These are phyloP conservation scores for Monochamus saltuarius DNA, from an alignment of 1,140 invertebrate species.

Conservation along the genomic window DNA sequence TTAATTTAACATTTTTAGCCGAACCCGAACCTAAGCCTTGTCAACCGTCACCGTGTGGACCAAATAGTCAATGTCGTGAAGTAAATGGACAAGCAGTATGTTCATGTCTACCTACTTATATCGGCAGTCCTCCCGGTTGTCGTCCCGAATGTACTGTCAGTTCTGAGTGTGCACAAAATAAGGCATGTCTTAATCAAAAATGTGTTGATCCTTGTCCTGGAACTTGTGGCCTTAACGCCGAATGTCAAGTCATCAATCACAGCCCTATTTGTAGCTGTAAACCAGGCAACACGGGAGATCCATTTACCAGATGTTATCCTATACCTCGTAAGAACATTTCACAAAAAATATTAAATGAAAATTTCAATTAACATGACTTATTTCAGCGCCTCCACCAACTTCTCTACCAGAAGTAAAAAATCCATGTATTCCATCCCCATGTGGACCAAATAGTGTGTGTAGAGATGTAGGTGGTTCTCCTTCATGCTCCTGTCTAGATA, in stretches of 20 bases:
- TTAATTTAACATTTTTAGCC: not conserved
- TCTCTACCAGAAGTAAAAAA: constrained; percentile 51
- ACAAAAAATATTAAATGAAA: not conserved
- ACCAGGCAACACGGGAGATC: constrained; percentile 69
- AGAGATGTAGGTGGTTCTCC: constrained; percentile 61
- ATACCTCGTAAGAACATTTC: constrained; percentile 54
- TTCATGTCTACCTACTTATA: constrained; percentile 63
- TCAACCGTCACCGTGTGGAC: constrained; percentile 65
- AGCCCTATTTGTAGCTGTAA: constrained; percentile 71
- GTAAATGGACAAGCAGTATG: constrained; percentile 62
- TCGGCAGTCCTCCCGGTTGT: constrained; percentile 64
- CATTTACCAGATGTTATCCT: constrained; percentile 67
- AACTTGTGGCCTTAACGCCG: constrained; percentile 65
- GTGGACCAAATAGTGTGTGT: constrained; percentile 71
- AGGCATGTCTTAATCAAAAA: constrained; percentile 66
- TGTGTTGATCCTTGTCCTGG: constrained; percentile 67
- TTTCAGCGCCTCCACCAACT: constrained; percentile 49
- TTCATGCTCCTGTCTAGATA: constrained; percentile 62
- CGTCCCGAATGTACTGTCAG: constrained; percentile 65
- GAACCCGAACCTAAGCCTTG: constrained; percentile 55
- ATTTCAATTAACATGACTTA: not conserved
- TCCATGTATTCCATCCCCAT: constrained; percentile 74
- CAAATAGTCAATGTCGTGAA: constrained; percentile 65
- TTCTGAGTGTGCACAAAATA: constrained; percentile 64
- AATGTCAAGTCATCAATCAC: constrained; percentile 69